These are phyloP conservation scores for Pristionchus entomophagus DNA, from an alignment of 2,888 invertebrate genomes.

Conservation along the genomic window DNA sequence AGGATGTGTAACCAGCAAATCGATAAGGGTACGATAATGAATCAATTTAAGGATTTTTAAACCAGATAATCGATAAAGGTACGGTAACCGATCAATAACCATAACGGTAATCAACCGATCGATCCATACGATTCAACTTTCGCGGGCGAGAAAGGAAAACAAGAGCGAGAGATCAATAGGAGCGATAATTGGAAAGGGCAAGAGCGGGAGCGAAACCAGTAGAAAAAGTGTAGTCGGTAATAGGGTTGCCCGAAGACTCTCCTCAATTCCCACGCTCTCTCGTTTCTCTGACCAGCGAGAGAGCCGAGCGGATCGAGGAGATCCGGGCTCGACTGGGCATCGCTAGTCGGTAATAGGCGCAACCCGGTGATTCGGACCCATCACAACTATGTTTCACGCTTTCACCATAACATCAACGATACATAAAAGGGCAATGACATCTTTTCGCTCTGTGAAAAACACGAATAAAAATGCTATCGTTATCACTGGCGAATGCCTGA, in stretches of 20 bases:
- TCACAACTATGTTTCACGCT: neutral
- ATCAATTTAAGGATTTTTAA: too few relatives aligned
- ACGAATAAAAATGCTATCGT: too few relatives aligned
- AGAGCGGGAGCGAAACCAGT: neutral
- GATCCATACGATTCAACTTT: neutral
- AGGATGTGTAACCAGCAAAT: neutral
- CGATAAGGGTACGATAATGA: too few relatives aligned
- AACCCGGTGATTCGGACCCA: neutral
- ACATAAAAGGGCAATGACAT: neutral
- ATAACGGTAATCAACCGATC: neutral
- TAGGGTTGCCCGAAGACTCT: too few relatives aligned
- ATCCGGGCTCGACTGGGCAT: too few relatives aligned
- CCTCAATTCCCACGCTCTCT: too few relatives aligned
- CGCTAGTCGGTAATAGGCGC: too few relatives aligned
- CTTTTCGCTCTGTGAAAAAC: neutral
- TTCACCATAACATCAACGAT: neutral
- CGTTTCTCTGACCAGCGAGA: too few relatives aligned
- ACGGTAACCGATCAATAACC: neutral
- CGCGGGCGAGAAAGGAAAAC: conserved; percentile 32
- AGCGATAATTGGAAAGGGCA: conserved; percentile 39
- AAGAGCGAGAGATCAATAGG: conserved; percentile 3
- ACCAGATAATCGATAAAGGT: too few relatives aligned
- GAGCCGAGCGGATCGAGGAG: too few relatives aligned
- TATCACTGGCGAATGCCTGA: too few relatives aligned
- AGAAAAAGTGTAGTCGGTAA: neutral